Base-by-base conservation (phyloP, 1,140 invertebrate species). In the Globodera rostochiensis region DNA sequence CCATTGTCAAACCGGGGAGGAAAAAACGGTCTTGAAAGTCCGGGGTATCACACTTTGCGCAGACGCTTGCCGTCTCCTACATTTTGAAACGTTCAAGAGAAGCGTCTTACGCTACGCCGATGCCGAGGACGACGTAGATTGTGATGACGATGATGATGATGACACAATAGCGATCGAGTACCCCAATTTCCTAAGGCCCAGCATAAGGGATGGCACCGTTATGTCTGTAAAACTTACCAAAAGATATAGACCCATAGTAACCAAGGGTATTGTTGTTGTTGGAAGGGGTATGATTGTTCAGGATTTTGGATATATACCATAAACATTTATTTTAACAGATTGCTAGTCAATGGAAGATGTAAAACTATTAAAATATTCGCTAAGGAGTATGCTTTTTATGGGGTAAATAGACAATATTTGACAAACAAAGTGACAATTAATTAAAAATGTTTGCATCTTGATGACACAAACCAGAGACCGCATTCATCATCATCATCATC, bases 51-150 rank as follows among this genome's bases (percentile, higher is more conserved):
- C 75, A 19, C 49, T 77, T 19, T 74, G 36, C 6, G 50, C 13
- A 3, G 67, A 77, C 50, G 70, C 49, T 3, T 60, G 66, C 50
- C 50, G 66, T 4, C 11, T 45, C 1, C 50, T 77, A 3, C 50
- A 53, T 21, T 77, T 47, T 77, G 15, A 45, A 6, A 77, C 50
- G 15, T 77, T 77, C 67, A 77, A 77, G 67, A 11, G 70, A 11
- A n/a, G 19, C 6, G 75, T 77, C 6, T n/a, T 77, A 1, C 11
- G 70, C 11, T 77, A 47, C n/a, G 75, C 50, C 3, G 1, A 4
- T 6, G 15, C 13, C 3, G 15, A 6, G 6, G n/a, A 73, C 6
- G 15, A 21, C 2, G n/a, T n/a, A n/a, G 2, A 73, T 6, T 2
- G 21, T 6, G 15, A 15, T 15, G 19, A 19, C 1, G 15, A 60